Percentiles rank a stretch among this genome's conserved stretches.
These are phyloP conservation scores for Drosophila teissieri DNA, from an alignment of 1,140 invertebrate genomes.

Conservation along the genomic window DNA sequence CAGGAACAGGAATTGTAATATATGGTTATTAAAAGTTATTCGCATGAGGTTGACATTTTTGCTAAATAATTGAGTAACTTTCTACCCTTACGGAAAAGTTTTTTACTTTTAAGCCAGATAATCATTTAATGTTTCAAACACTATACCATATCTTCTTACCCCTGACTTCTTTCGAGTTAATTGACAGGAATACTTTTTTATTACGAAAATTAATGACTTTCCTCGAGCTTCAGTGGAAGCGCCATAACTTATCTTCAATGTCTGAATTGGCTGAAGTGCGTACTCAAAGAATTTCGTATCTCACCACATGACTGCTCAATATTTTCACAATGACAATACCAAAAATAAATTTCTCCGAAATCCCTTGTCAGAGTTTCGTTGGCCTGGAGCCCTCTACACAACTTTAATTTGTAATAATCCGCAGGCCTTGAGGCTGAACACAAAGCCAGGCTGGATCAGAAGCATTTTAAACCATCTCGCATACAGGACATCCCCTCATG, in stretches of 20 bases:
- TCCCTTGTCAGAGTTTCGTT: conserved; percentile 44
- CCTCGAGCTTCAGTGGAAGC: conserved; percentile 6
- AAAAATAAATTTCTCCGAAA: conserved; percentile 8
- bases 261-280: conserved; percentile 38
- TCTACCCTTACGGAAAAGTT: not conserved
- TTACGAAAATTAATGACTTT: conserved; percentile 38
- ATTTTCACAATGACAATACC: conserved; percentile 31
- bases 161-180: conserved; percentile 2
- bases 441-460: conserved; percentile 38
- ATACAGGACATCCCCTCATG: conserved; percentile 16
- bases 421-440: conserved; percentile 17
- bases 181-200: conserved; percentile 17
- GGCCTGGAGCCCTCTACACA: conserved; percentile 29
- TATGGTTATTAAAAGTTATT: conserved; percentile 15
- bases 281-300: conserved; percentile 50
- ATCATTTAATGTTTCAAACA: not conserved
- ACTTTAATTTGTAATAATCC: conserved; percentile 76
- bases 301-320: conserved; percentile 64
- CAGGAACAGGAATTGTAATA: not conserved
- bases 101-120: not conserved
- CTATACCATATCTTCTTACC: not conserved
- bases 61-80: not conserved
- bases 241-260: conserved; percentile 9
- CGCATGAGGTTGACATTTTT: not conserved
- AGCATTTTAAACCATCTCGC: conserved; percentile 53